Evolutionary conservation across 2,797 vertebrate species (phyloP).

Genomic region (Melanotaenia parkinsoni): DNA sequence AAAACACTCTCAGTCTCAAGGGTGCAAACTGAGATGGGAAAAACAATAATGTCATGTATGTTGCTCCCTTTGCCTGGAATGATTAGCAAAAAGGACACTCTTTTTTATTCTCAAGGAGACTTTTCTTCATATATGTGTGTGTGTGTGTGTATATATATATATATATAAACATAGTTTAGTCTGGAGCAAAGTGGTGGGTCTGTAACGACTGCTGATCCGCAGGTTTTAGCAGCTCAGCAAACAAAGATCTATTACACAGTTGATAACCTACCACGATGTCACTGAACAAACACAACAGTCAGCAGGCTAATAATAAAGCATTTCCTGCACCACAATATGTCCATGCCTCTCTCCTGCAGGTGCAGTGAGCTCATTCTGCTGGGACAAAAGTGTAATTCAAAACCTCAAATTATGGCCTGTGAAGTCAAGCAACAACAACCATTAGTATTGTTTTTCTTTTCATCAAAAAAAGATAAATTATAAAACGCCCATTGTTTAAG

Average conservation of each 20-base stretch:
- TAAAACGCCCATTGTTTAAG: slow-evolving; percentile 21
- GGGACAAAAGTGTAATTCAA: slow-evolving; percentile 54
- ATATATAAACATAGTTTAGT: not conserved
- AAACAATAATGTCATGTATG: too few species aligned
- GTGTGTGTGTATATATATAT: too few species aligned
- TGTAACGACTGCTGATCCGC: slow-evolving; percentile 15
- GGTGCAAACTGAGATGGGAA: too few species aligned
- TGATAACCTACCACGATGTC: slow-evolving; percentile 56
- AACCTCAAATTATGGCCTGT: slow-evolving; percentile 53
- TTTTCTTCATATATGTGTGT: too few species aligned
- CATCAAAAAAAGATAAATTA: slow-evolving; percentile 28
- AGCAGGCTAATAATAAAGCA: slow-evolving; percentile 39
- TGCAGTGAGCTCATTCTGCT: slow-evolving; percentile 36
- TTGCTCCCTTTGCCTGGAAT: too few species aligned
- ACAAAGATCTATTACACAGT: slow-evolving; percentile 59
- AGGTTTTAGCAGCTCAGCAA: slow-evolving; percentile 44
- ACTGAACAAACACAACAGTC: slow-evolving; percentile 63
- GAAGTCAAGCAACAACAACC: slow-evolving; percentile 46
- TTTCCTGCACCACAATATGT: slow-evolving; percentile 42
- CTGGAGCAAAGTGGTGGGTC: not conserved
- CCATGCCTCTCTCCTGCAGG: slow-evolving; percentile 40
- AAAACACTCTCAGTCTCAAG: too few species aligned
- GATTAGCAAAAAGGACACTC: too few species aligned
- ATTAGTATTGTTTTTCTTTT: slow-evolving; percentile 23
- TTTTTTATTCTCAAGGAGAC: too few species aligned